Base-by-base conservation (phyloP, 2,113 vertebrate genomes). In the Poecile atricapillus region DNA sequence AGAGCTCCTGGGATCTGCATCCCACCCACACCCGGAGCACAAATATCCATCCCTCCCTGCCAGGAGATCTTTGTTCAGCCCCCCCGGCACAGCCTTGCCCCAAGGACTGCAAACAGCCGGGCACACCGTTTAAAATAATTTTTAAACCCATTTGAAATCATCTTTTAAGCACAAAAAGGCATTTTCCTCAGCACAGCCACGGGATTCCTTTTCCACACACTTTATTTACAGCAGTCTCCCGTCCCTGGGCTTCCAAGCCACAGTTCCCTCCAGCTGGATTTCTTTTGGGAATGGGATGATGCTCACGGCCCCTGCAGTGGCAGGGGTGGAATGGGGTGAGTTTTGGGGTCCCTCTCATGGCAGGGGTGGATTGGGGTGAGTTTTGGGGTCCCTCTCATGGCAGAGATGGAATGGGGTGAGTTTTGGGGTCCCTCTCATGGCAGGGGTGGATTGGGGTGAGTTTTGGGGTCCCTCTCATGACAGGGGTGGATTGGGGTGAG, bases 1-100 rank as follows among this genome's bases (percentile, higher is more conserved):
- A 71, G 33, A 79, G 12, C 28, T 59, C 30, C 56, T 1, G 11
- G 46, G 68, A 69, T 37, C 68, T 49, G 86, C 23, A 18, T 17
- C n/a, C n/a, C 1, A 2, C 49, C 70, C 2, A 5, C 52, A 44
- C 53, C 58, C 4, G 2, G 5, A 73, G 41, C 46, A 41, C 2
- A 1, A 18, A 49, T 2, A 13, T 13, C 83, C 33, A 8, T 7
- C 70, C 28, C 59, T 65, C 46, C 49, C 70, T 79, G 62, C 65
- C 28, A 44, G n/a, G 22, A 35, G 9, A 50, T 7, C 56, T 55
- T 39, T 7, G 17, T 16, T 41, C 17, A 87, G 47, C 17, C 46
- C 22, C 12, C 2, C 33, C 15, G 24, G 47, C 50, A 46, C 20
- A 59, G 31, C 47, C 47, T 56, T 19, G 41, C 39, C 64, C 47